Conservation (phyloP, 2,797 vertebrate species). For the Spinibarbus caldwelli region DNA sequence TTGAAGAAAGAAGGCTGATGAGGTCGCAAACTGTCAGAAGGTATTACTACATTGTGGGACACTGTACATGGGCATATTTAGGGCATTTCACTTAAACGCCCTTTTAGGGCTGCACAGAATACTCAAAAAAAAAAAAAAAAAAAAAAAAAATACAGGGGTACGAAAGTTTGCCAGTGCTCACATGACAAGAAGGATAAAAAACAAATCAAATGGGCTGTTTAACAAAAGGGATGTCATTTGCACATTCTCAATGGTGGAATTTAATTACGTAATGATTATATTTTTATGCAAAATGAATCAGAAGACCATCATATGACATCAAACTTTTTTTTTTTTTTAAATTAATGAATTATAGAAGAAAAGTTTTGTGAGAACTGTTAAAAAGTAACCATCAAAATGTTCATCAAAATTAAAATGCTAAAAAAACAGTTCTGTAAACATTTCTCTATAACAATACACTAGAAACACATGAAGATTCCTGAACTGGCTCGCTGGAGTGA, state of each 20-base stretch:
- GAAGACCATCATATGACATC: neutral
- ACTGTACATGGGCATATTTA: constrained; percentile 1
- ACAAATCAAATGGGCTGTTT: neutral
- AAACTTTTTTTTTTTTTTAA: no score
- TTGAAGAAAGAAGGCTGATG: neutral
- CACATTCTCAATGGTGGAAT: neutral
- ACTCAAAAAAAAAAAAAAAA: neutral
- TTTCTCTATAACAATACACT: neutral
- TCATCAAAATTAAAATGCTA: neutral
- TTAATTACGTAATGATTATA: neutral
- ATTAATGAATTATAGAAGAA: neutral
- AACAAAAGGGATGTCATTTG: neutral
- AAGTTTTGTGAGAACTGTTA: neutral
- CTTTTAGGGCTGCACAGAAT: neutral
- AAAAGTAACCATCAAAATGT: neutral
- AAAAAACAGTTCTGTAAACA: neutral
- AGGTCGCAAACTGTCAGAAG: constrained; percentile 9
- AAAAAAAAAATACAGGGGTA: neutral
- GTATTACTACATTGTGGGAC: neutral
- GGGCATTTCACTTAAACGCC: neutral
- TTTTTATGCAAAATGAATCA: neutral
- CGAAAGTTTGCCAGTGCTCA: neutral
- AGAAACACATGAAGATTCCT: neutral
- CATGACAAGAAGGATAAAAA: neutral
- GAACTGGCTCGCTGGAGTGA: neutral